Percentiles rank a stretch among this genome's conserved stretches.
Conservation (phyloP, 2,113 vertebrate species). For the Anas platyrhynchos region DNA sequence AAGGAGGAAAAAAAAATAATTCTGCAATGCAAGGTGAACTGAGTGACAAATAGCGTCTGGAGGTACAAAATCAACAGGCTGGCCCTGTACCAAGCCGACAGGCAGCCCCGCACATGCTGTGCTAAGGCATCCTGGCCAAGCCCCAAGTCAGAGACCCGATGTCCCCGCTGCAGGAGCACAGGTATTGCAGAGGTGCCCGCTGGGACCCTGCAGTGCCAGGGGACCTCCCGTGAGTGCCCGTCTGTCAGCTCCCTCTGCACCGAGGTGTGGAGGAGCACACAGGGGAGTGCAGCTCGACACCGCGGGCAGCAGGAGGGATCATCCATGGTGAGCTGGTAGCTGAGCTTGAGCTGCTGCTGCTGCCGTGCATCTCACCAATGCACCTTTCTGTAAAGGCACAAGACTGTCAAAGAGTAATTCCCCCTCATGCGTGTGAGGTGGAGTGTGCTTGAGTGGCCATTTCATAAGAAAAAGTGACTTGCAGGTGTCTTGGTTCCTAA, state of each 20-base stretch:
- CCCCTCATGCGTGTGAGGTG: too few species aligned
- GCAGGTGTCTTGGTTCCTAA: background rate
- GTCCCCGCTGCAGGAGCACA: background rate
- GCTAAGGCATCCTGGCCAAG: background rate
- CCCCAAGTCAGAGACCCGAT: background rate
- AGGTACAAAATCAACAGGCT: background rate
- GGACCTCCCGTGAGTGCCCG: background rate
- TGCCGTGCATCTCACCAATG: background rate
- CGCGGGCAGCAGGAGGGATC: background rate
- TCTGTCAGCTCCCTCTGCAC: background rate
- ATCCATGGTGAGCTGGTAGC: fast-evolving
- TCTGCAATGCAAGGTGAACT: background rate
- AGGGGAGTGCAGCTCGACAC: background rate
- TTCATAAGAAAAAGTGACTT: background rate
- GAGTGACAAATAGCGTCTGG: background rate
- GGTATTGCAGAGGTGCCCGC: background rate
- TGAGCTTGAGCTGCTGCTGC: fast-evolving
- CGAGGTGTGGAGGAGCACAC: background rate
- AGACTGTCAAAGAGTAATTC: background rate
- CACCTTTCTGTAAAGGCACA: background rate
- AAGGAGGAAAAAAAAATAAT: background rate
- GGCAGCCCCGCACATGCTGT: background rate
- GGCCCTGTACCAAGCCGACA: background rate
- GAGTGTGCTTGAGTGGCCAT: background rate
- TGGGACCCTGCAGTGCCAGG: background rate